A percentile compares a stretch with the other conserved stretches of the same genome.
phyloP scores from a whole-genome alignment of 2,797 vertebrate genomes.

The Babyrousa celebensis region DNA sequence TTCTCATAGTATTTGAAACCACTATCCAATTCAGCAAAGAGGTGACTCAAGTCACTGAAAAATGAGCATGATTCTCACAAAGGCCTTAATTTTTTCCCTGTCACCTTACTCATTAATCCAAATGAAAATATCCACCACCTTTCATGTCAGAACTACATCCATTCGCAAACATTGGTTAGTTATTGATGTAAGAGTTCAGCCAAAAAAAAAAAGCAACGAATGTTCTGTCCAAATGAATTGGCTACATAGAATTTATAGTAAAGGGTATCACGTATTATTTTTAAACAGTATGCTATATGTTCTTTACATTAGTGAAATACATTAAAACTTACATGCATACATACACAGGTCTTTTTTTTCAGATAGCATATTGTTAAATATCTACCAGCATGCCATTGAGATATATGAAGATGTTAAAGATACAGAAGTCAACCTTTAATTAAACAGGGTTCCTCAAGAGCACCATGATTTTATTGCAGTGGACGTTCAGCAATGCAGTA shows the following conservation, averaged over 20 bases:
- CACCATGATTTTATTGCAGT: not conserved
- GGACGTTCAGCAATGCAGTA: not conserved
- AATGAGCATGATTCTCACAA: not conserved
- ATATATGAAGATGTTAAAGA: conserved; percentile 8
- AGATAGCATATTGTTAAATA: not conserved
- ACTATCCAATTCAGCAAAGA: not conserved
- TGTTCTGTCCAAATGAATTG: not conserved
- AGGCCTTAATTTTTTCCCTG: conserved; percentile 16
- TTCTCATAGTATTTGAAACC: not conserved
- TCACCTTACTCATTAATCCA: not conserved
- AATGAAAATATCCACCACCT: conserved; percentile 36
- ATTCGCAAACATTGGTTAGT: not conserved
- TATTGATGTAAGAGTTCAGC: not conserved
- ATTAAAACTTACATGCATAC: not conserved
- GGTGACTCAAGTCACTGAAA: not conserved
- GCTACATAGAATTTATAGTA: not conserved
- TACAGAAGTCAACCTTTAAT: not conserved
- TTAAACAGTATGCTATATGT: not conserved
- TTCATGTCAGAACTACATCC: not conserved
- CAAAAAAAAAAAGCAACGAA: not conserved
- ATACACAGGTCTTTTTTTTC: not conserved
- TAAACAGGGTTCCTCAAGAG: not conserved
- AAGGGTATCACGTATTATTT: conserved; percentile 6
- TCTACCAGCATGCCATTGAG: not conserved
- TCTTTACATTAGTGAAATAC: not conserved